Evolutionary conservation across 1,140 invertebrate species (phyloP), one percentile per base, ranked within the genome.

Genomic region (Drosophila rufa): DNA sequence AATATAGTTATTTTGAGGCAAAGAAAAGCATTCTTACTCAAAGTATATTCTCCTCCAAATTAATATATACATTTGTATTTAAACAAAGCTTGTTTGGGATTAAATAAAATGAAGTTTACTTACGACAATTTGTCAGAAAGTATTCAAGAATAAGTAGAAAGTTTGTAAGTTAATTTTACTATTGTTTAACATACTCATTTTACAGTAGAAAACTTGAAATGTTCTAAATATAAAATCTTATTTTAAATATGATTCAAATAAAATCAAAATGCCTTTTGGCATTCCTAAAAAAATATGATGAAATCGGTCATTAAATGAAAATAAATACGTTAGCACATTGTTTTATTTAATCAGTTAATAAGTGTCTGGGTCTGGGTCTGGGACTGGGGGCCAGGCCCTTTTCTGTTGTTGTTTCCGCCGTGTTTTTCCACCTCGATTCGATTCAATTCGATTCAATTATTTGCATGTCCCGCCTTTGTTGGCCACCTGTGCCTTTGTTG

Each of bases 381-480:
- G 9, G 33, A 27, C 38, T 59, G 9, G 9, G 11, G 19, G 17
- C 46, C 45, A 48, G 38, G 6, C 59, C 38, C 27, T 19, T 17
- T 71, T 40, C 17, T 25, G 53, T 19, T 43, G 15, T 46, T 36
- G 25, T 62, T 64, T 50, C n/a, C 43, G 25, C 43, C 12, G 30
- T 30, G 46, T 11, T 59, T 50, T 55, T 55, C 51, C 15, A 5
- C 36, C 33, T 36, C 55, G 25, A 60, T 60, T 67, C 45, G 25
- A 70, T 71, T 70, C 50, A 40, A 71, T 58, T 60, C 56, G 12
- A 67, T 67, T 67, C 57, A 62, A 74, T 73, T 74, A 74, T 74
- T 74, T 73, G 70, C 67, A 74, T 60, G 53, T 38, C 70, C 48
- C 58, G 42, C 56, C 61, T 76, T 75, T 76, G 53, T 75, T 75